Conservation (phyloP, 37 sponge, comb jelly and placozoan species). For the Aplysina aerophoba region DNA sequence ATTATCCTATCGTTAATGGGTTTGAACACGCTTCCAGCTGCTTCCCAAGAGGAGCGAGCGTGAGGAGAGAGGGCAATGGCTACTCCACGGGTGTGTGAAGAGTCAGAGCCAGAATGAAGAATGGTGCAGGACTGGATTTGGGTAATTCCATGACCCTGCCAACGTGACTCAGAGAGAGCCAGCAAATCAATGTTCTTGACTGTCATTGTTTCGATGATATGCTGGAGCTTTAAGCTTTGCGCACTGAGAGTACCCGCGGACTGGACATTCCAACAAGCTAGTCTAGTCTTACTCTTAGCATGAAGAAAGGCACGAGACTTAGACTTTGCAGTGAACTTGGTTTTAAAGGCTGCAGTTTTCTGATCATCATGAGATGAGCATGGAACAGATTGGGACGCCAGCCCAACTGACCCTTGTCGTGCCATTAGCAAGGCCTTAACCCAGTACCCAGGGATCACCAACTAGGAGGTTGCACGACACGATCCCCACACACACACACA, state of each 20-base stretch:
- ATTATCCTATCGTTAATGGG: neutral
- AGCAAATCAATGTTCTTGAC: neutral
- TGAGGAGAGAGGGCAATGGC: neutral
- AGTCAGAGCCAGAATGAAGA: neutral
- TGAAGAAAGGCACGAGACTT: neutral
- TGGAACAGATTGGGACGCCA: neutral
- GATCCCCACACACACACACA: neutral
- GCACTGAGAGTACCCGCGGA: neutral
- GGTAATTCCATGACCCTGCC: neutral
- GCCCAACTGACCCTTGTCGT: too few relatives aligned
- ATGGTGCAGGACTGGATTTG: neutral
- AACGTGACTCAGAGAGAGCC: neutral
- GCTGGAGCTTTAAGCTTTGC: neutral
- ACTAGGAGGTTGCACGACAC: neutral
- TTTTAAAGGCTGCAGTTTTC: neutral
- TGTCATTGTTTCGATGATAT: neutral
- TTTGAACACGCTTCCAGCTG: neutral
- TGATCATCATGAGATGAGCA: neutral
- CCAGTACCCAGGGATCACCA: too few relatives aligned
- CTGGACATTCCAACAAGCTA: slow-evolving; percentile 4
- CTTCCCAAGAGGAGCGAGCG: neutral
- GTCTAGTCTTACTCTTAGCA: neutral
- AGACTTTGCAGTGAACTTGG: neutral
- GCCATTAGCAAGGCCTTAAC: too few relatives aligned
- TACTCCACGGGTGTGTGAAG: neutral